Evolutionary conservation across 2,888 invertebrate genomes (phyloP), one percentile per base, ranked within the genome.

Genomic region (Dolichopus griseipennis): DNA sequence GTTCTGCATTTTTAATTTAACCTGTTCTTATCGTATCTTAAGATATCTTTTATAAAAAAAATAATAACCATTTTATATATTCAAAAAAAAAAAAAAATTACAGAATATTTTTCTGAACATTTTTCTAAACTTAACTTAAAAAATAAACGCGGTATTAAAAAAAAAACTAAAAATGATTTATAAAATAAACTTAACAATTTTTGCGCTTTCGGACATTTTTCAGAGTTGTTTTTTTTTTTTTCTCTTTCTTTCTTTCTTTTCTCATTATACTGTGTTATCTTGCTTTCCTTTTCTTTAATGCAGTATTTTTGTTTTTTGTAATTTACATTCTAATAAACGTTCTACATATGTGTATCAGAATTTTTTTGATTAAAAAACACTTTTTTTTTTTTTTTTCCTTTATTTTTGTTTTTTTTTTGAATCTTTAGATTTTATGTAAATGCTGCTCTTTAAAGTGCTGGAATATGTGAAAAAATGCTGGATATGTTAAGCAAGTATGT

Each of bases 1-100:
- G 52, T 52, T 52, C 52, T 52, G 52, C 52, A 52, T 52, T 52
- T 52, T 52, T 52, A 52, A 52, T 52, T 52, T 52, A 52, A 52
- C 52, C 52, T 52, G 52, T 52, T 52, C 52, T 52, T 52, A 52
- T 52, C 52, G 52, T 52, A 52, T 52, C 52, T 15, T 52, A 52
- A 52, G 52, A 52, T 52, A 52, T 52, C 52, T 12, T 6, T n/a
- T n/a, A 18, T 12, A 52, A 52, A 52, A n/a, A n/a, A n/a, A n/a
- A n/a, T n/a, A n/a, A 52, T 52, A 52, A 52, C 52, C 52, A 52
- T 52, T 52, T 43, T 15, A 12, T 52, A 52, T 18, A 52, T 3
- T 27, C 27, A 27, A 7, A 52, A 52, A 18, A 52, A 52, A 52
- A 41, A 41, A 27, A 41, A 41, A 41, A 15, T 2, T 9, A 41